phyloP scores from a whole-genome alignment of 1,140 invertebrate species.

The Scylla paramamosain region DNA sequence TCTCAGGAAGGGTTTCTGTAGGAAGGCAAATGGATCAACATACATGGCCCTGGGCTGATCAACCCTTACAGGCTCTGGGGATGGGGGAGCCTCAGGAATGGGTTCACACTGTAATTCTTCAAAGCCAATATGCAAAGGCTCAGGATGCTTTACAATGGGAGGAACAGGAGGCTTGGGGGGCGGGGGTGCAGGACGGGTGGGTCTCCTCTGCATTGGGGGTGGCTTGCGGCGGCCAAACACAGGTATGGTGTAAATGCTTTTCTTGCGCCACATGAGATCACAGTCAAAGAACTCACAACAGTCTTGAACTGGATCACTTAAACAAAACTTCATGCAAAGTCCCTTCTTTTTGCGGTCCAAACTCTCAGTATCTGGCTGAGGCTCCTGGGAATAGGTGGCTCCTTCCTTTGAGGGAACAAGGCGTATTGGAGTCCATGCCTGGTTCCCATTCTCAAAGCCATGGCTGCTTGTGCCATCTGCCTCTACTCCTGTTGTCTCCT shows the following conservation, averaged over 20 bases:
- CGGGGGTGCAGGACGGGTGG: constrained; percentile 75
- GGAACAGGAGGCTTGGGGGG: constrained; percentile 71
- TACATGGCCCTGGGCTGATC: constrained; percentile 76
- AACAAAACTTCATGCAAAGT: constrained; percentile 77
- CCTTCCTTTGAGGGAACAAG: constrained; percentile 32
- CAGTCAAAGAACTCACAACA: constrained; percentile 78
- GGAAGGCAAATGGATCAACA: constrained; percentile 76
- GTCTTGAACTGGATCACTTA: constrained; percentile 77
- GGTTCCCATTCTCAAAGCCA: constrained; percentile 59
- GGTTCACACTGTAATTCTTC: constrained; percentile 77
- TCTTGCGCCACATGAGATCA: constrained; percentile 77
- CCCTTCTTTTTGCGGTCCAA: not conserved
- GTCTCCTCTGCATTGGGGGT: constrained; percentile 71
- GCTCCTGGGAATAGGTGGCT: not conserved
- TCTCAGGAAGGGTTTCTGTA: constrained; percentile 77
- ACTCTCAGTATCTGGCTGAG: not conserved
- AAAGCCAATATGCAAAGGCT: constrained; percentile 69
- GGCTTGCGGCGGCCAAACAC: constrained; percentile 73
- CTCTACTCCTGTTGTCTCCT: constrained; percentile 21
- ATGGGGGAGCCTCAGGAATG: constrained; percentile 76
- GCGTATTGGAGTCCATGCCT: constrained; percentile 68
- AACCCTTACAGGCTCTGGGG: constrained; percentile 76
- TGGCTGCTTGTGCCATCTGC: not conserved
- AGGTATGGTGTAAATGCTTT: constrained; percentile 76
- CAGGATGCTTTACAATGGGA: constrained; percentile 69